phyloP scores from a whole-genome alignment of 2,113 vertebrate genomes.

The Rhinoptilus africanus region DNA sequence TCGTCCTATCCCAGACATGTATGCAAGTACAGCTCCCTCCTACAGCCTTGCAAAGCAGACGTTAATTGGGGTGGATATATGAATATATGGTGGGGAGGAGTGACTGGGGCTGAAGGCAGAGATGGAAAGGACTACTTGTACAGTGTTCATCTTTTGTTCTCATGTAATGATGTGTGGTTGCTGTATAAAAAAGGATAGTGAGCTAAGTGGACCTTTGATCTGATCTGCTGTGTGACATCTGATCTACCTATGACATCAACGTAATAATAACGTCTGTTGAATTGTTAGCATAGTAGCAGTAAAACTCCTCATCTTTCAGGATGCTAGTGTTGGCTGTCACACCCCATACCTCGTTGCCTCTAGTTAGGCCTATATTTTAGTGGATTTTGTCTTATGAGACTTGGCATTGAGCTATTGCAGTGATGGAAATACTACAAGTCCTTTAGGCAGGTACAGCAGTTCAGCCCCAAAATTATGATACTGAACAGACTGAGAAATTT shows the following conservation, averaged over 20 bases:
- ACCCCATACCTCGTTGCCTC: fast-evolving
- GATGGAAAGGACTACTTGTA: neutral
- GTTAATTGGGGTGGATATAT: neutral
- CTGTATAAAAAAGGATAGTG: neutral
- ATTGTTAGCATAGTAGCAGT: neutral
- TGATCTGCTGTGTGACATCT: neutral
- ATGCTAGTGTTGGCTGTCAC: neutral
- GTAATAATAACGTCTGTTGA: neutral
- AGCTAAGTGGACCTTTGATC: neutral
- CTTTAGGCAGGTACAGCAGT: neutral
- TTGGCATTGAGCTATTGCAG: neutral
- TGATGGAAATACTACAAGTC: neutral
- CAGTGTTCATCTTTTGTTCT: neutral
- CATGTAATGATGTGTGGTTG: neutral
- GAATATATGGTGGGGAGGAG: neutral
- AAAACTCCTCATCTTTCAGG: neutral
- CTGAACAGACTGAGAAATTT: fast-evolving
- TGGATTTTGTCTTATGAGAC: neutral
- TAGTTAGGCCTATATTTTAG: neutral
- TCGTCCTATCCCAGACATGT: neutral
- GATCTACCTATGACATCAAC: neutral
- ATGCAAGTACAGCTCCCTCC: neutral
- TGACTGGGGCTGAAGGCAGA: neutral
- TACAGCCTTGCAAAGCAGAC: neutral
- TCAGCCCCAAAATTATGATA: neutral